Evolutionary conservation across 1,140 invertebrate genomes (phyloP), one percentile per base, ranked within the genome.

Genomic region (Hyles euphorbiae): DNA sequence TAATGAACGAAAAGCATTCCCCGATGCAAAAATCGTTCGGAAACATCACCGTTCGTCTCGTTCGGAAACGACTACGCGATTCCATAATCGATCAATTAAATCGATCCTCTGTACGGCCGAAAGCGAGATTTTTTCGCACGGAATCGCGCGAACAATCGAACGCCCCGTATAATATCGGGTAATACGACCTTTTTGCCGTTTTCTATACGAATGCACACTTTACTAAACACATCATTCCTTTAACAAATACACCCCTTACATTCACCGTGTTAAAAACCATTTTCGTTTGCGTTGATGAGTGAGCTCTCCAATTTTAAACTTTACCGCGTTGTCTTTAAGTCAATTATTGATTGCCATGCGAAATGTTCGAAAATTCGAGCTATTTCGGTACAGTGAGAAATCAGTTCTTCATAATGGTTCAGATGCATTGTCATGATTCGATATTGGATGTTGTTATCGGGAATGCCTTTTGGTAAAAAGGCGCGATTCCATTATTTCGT

Each of bases 161-260:
- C 64, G 10, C 64, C 60, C 61, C 55, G 69, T 70, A 80, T 76
- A 78, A 73, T 72, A 81, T 76, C 68, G 61, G 65, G 72, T 70
- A 76, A 74, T 72, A 70, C 66, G 55, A 61, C 62, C 66, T 73
- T 78, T 77, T 74, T 75, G 68, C 69, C 68, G 63, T 72, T 74
- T 81, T 82, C 78, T 83, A 71, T 83, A 81, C 73, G 75, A 81
- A 74, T 83, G 74, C 75, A 76, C 74, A 79, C 80, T 81, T 82
- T 69, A 76, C 77, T 77, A 83, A 83, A 78, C 74, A 81, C 58
- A 67, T 78, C 4, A 72, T 76, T 60, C 67, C 74, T 74, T 78
- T 78, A 63, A 57, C 51, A 22, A 54, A 54, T 54, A 54, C 22
- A 54, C 22, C 43, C 34, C 53, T 54, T 52, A 52, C 32, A 34